Evolutionary conservation across 1,140 invertebrate genomes (phyloP), one percentile per base, ranked within the genome.

Genomic region (Trachymyrmex septentrionalis): DNA sequence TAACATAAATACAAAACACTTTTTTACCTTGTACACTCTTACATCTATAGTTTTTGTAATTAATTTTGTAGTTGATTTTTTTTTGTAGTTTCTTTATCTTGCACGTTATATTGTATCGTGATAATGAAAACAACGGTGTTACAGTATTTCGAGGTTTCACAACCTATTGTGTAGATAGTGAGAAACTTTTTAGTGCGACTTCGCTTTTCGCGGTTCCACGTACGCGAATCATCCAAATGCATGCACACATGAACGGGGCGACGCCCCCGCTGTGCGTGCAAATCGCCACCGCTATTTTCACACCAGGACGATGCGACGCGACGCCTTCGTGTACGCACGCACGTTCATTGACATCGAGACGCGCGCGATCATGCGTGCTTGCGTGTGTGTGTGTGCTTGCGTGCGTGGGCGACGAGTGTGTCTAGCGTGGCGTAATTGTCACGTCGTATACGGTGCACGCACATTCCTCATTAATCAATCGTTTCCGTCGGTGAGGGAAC

Each of bases 381-480:
- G 85, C 69, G 7, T 53, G 48, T 50, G 14, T 53, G 14, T 53
- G 24, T 24, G 27, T 55, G 27, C 71, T 27, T 73, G 50, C 73
- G 80, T 72, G 73, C 88, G 88, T 87, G 88, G 86, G 55, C 88
- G 86, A 69, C 53, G 64, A 72, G 67, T 85, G 50, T 44, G 77
- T 89, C 88, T 55, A 64, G 57, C 55, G 72, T 57, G 73, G 72
- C 55, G 61, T 90, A 90, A 90, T 90, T 90, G 85, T 87, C 84
- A 53, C 30, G 30, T 50, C 87, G 64, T 67, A 80, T 84, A 63
- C 50, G 34, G 34, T 16, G 63, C 89, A 89, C 88, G 89, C 88
- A 75, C 88, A 87, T 82, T 85, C 80, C 87, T 86, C 88, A 86
- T 90, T 89, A 89, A 90, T 89, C 87, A 90, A 88, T 86, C 84